These are phyloP conservation scores for Armadillidium nasatum DNA, from an alignment of 1,140 invertebrate genomes.

Conservation along the genomic window DNA sequence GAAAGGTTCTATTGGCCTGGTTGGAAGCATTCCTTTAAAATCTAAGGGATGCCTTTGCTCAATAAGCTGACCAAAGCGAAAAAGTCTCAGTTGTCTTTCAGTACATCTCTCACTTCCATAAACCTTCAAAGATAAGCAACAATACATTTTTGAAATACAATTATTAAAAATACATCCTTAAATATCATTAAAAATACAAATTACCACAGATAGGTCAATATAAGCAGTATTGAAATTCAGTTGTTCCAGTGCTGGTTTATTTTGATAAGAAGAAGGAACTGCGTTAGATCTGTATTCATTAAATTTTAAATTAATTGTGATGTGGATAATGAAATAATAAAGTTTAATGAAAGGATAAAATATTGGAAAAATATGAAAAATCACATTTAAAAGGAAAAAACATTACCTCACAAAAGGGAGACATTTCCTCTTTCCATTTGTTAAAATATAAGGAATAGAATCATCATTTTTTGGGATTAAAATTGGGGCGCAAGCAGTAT, in stretches of 20 bases:
- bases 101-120: conserved; percentile 28
- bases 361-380: no score
- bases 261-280: not conserved
- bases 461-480: conserved; percentile 62
- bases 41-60: not conserved
- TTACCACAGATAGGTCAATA: conserved; percentile 30
- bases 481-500: conserved; percentile 80
- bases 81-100: conserved; percentile 12
- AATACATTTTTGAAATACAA: not conserved
- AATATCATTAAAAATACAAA: not conserved
- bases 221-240: conserved; percentile 33
- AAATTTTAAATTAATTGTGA: no score
- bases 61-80: not conserved
- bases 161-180: no score
- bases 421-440: conserved; percentile 13
- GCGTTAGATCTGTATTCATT: not conserved
- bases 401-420: conserved; percentile 24
- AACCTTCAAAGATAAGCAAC: not conserved
- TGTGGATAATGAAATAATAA: no score
- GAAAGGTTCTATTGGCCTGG: not conserved
- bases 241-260: conserved; percentile 14
- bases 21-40: not conserved
- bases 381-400: no score
- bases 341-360: no score
- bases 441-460: conserved; percentile 47